A percentile compares a stretch with the other conserved stretches of the same genome.
Evolutionary conservation across 1,140 invertebrate species (phyloP).

Genomic region (Pogonomyrmex californicus): DNA sequence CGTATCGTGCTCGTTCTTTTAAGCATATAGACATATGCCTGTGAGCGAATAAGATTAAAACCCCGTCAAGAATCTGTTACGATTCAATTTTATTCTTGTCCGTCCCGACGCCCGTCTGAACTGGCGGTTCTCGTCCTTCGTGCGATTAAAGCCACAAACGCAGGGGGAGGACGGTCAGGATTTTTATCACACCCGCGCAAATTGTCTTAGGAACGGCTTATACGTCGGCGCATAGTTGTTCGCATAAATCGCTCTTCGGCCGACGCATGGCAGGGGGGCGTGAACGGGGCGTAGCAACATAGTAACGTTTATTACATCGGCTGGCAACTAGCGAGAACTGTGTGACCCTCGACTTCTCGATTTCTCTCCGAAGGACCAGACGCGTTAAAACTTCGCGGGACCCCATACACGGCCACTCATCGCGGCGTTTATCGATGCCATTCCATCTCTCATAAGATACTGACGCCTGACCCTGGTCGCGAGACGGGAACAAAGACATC

Average conservation of each 20-base stretch:
- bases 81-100: neutral
- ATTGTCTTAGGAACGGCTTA: constrained; percentile 65
- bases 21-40: neutral
- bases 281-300: constrained; percentile 81
- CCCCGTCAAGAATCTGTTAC: neutral
- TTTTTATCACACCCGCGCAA: constrained; percentile 16
- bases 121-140: neutral
- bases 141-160: constrained; percentile 10
- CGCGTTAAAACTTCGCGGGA: constrained; percentile 19
- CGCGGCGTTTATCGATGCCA: constrained; percentile 17
- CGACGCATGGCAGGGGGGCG: constrained; percentile 83
- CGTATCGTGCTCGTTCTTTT: neutral
- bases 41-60: neutral
- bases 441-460: constrained; percentile 11
- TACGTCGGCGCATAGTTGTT: constrained; percentile 76
- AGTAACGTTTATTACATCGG: constrained; percentile 85
- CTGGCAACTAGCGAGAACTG: constrained; percentile 58
- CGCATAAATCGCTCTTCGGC: constrained; percentile 70
- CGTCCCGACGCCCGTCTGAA: neutral
- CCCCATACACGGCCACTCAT: neutral
- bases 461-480: neutral
- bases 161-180: neutral
- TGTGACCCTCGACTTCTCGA: constrained; percentile 38
- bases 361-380: neutral
- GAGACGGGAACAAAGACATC: constrained; percentile 31